These are phyloP conservation scores for Encarsia formosa DNA, from an alignment of 2,888 invertebrate genomes.

Conservation along the genomic window DNA sequence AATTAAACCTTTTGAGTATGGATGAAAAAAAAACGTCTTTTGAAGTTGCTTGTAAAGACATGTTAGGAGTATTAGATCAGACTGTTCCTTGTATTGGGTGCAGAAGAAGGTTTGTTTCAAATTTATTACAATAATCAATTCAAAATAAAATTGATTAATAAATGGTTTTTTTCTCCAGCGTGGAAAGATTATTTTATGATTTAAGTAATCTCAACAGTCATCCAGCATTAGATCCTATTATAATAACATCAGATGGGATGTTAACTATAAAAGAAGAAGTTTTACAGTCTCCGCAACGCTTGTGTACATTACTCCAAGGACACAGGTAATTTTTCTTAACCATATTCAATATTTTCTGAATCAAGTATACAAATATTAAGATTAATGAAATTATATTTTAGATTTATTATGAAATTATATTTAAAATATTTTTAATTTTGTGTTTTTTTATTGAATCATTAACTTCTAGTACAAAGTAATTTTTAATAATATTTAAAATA, in stretches of 20 bases:
- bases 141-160: background rate
- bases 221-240: conserved; percentile 82
- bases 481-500: too few species aligned
- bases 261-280: conserved; percentile 78
- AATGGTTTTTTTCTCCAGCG: conserved; percentile 58
- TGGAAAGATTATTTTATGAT: conserved; percentile 84
- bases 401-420: background rate
- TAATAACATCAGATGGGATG: conserved; percentile 70
- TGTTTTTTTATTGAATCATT: background rate
- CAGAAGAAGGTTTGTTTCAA: conserved; percentile 67
- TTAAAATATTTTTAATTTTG: background rate
- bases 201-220: conserved; percentile 73
- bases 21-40: conserved; percentile 77
- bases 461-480: too few species aligned
- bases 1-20: conserved; percentile 72
- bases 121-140: background rate
- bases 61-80: conserved; percentile 81
- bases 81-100: conserved; percentile 94
- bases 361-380: background rate
- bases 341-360: background rate
- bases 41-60: conserved; percentile 77
- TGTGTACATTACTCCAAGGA: conserved; percentile 80
- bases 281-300: conserved; percentile 71
- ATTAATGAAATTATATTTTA: too few species aligned
- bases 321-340: conserved; percentile 73